Evolutionary conservation across 2,113 vertebrate species (phyloP).

Genomic region (Platichthys stellatus): DNA sequence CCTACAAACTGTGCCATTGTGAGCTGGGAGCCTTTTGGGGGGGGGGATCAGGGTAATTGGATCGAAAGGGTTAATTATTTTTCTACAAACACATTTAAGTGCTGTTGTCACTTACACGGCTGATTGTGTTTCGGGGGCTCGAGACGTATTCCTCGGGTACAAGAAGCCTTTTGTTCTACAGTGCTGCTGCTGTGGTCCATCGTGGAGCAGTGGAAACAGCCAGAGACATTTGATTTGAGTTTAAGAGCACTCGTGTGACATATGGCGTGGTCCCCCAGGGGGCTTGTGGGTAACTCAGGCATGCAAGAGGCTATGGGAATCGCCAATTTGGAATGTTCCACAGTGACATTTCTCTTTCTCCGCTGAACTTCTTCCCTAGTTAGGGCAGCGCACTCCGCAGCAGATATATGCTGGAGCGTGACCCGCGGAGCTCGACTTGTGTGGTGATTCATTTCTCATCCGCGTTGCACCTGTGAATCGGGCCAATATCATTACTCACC

Average conservation of each 20-base stretch:
- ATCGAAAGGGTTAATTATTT: slow-evolving; percentile 64
- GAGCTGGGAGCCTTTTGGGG: slow-evolving; percentile 32
- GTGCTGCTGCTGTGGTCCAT: slow-evolving; percentile 38
- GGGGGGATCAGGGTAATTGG: slow-evolving; percentile 58
- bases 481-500: slow-evolving; percentile 67
- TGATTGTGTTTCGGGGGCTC: slow-evolving; percentile 58
- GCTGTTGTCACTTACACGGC: slow-evolving; percentile 48
- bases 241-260: slow-evolving; percentile 52
- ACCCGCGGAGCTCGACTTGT: slow-evolving; percentile 49
- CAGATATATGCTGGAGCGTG: slow-evolving; percentile 20
- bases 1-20: slow-evolving; percentile 60
- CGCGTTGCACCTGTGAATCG: slow-evolving; percentile 67
- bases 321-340: slow-evolving; percentile 39
- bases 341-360: slow-evolving; percentile 38
- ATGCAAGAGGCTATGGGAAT: slow-evolving; percentile 49
- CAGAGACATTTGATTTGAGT: slow-evolving; percentile 62
- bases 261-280: slow-evolving; percentile 42
- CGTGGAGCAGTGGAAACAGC: slow-evolving; percentile 35
- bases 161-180: slow-evolving; percentile 56
- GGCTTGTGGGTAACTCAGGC: slow-evolving; percentile 55
- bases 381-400: slow-evolving; percentile 3
- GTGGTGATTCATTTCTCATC: slow-evolving; percentile 63
- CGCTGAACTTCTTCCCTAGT: slow-evolving; percentile 29
- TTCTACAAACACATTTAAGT: slow-evolving; percentile 52
- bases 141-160: slow-evolving; percentile 28